Percentiles rank a stretch among this genome's conserved stretches.
These are phyloP conservation scores for Lates calcarifer DNA, from an alignment of 2,113 vertebrate genomes.

Conservation along the genomic window DNA sequence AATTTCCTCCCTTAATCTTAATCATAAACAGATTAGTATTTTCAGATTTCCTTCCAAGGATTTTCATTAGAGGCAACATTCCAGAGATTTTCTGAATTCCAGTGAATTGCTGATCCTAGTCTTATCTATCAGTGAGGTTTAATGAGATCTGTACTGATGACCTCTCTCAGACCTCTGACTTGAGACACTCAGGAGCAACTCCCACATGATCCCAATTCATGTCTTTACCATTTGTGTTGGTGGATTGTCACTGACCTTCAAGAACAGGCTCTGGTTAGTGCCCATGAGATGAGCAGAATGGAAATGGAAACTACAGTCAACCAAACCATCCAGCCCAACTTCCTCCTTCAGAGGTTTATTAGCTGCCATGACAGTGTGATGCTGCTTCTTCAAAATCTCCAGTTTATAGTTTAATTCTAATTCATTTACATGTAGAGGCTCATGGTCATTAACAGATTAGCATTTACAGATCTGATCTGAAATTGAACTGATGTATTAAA, in stretches of 20 bases:
- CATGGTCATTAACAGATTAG: neutral
- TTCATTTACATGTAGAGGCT: too few species aligned
- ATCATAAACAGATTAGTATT: neutral
- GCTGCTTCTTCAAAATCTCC: neutral
- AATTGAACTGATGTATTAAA: slow-evolving; percentile 3
- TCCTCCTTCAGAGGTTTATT: too few species aligned
- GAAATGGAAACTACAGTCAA: neutral
- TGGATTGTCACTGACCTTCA: neutral
- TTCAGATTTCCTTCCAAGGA: neutral
- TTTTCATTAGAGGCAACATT: slow-evolving; percentile 1
- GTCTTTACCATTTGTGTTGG: neutral
- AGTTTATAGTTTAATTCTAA: too few species aligned
- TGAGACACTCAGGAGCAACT: neutral
- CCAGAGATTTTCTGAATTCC: slow-evolving; percentile 11
- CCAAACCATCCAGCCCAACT: neutral
- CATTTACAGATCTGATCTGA: neutral
- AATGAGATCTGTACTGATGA: slow-evolving; percentile 23
- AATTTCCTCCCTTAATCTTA: neutral
- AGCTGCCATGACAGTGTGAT: too few species aligned
- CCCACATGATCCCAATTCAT: neutral
- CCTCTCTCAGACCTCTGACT: neutral
- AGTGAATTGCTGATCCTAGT: neutral
- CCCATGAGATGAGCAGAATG: too few species aligned
- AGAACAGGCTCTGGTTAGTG: neutral
- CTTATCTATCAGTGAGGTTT: slow-evolving; percentile 25